These are phyloP conservation scores for Andrena camellia DNA, from an alignment of 2,888 invertebrate genomes.

Conservation along the genomic window DNA sequence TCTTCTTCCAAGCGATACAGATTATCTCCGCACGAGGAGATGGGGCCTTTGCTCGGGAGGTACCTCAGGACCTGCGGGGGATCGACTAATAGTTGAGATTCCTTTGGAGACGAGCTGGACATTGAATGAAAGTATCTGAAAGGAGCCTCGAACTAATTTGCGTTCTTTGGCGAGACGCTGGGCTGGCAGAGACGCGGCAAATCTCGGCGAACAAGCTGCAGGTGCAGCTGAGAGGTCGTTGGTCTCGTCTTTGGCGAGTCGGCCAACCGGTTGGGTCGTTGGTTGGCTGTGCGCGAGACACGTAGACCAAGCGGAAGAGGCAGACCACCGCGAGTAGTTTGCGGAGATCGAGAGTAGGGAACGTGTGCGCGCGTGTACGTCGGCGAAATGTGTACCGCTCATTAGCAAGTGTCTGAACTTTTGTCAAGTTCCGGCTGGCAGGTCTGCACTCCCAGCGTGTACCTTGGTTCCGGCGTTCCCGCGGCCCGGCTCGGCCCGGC, in stretches of 20 bases:
- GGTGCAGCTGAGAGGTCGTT: conserved; percentile 57
- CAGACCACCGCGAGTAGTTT: conserved; percentile 66
- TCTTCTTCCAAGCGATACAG: neutral
- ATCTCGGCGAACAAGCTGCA: conserved; percentile 17
- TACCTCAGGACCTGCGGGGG: neutral
- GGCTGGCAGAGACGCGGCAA: conserved; percentile 2
- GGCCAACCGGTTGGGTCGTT: conserved; percentile 23
- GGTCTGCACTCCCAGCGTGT: conserved; percentile 13
- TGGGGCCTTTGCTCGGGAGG: neutral
- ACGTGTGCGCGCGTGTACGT: conserved; percentile 43
- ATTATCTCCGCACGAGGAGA: neutral
- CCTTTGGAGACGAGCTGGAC: neutral
- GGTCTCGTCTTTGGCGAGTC: conserved; percentile 51
- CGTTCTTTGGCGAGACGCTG: conserved; percentile 1
- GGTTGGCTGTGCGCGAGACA: conserved; percentile 64
- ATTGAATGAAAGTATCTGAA: conserved; percentile 5
- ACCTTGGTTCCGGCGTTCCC: conserved; percentile 16
- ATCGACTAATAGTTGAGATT: neutral
- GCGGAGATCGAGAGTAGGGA: conserved; percentile 52
- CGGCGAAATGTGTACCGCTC: conserved; percentile 77
- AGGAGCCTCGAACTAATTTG: conserved; percentile 11
- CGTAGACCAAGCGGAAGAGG: conserved; percentile 67
- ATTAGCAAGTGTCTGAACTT: conserved; percentile 82
- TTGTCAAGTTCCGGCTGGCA: conserved; percentile 73
- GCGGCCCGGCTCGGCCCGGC: neutral